phyloP scores from a whole-genome alignment of 1,140 invertebrate genomes.

The Formica exsecta region DNA sequence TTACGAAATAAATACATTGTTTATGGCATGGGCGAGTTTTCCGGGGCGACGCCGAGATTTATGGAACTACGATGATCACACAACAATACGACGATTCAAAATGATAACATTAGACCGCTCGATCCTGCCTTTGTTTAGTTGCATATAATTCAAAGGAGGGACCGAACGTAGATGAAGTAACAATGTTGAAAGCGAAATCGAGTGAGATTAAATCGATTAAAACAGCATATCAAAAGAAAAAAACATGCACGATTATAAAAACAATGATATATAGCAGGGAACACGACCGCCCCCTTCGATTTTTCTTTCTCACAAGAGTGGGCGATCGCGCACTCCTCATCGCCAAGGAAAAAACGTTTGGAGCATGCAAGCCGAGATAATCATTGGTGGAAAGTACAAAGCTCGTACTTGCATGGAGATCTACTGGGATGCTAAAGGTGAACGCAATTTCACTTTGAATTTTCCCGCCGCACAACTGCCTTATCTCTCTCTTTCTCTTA shows the following conservation, averaged over 20 bases:
- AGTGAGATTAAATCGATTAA: conserved; percentile 38
- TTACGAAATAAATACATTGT: background rate
- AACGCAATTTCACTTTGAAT: conserved; percentile 70
- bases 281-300: conserved; percentile 41
- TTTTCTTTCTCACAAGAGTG: background rate
- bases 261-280: background rate
- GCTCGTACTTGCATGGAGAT: conserved; percentile 72
- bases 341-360: conserved; percentile 49
- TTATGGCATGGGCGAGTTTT: background rate
- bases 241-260: conserved; percentile 60
- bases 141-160: background rate
- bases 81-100: conserved; percentile 50
- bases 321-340: conserved; percentile 17
- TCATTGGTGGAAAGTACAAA: conserved; percentile 69
- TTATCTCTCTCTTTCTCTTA: background rate
- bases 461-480: conserved; percentile 22
- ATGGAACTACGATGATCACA: conserved; percentile 51
- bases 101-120: conserved; percentile 27
- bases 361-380: conserved; percentile 74
- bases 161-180: conserved; percentile 37
- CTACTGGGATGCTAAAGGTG: conserved; percentile 63
- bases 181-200: conserved; percentile 37
- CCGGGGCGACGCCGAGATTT: conserved; percentile 10
- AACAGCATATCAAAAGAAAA: conserved; percentile 57
- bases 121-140: conserved; percentile 28